Percentiles rank a stretch among this genome's conserved stretches.
Conservation (phyloP, 2,113 vertebrate genomes). For the Oostethus manadensis region DNA sequence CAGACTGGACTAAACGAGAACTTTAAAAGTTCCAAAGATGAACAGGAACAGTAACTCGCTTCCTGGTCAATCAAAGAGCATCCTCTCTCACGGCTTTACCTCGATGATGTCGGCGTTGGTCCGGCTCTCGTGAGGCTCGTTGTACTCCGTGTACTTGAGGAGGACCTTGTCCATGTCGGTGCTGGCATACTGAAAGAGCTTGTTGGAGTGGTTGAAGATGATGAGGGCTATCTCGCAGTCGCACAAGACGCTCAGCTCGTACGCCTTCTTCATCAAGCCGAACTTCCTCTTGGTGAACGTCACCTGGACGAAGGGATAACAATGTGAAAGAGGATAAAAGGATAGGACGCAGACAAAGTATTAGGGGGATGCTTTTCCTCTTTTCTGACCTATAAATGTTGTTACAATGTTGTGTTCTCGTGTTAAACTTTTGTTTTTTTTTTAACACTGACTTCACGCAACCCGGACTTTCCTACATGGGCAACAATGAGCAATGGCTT, state of each 20-base stretch:
- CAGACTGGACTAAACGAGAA: too few species aligned
- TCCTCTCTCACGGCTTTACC: constrained; percentile 38
- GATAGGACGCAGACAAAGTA: too few species aligned
- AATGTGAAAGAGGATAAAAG: too few species aligned
- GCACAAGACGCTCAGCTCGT: constrained; percentile 88
- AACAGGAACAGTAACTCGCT: background rate
- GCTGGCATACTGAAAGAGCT: constrained; percentile 70
- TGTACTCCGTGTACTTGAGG: constrained; percentile 70
- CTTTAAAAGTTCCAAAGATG: background rate
- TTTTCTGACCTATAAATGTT: too few species aligned
- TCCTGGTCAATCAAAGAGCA: too few species aligned
- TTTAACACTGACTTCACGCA: too few species aligned
- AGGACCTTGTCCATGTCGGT: constrained; percentile 70
- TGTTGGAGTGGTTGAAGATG: constrained; percentile 78
- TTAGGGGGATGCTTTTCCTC: too few species aligned
- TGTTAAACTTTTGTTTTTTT: too few species aligned
- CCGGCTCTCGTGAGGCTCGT: constrained; percentile 68
- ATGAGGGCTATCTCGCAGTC: constrained; percentile 94
- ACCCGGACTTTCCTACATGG: too few species aligned
- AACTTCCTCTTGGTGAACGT: constrained; percentile 91
- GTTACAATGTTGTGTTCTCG: too few species aligned
- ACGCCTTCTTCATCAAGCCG: constrained; percentile 92
- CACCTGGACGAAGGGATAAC: constrained; percentile 68
- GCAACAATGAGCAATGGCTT: too few species aligned
- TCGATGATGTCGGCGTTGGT: constrained; percentile 70